These are phyloP conservation scores for Andrena chrysosceles DNA, from an alignment of 2,888 invertebrate species.

Conservation along the genomic window DNA sequence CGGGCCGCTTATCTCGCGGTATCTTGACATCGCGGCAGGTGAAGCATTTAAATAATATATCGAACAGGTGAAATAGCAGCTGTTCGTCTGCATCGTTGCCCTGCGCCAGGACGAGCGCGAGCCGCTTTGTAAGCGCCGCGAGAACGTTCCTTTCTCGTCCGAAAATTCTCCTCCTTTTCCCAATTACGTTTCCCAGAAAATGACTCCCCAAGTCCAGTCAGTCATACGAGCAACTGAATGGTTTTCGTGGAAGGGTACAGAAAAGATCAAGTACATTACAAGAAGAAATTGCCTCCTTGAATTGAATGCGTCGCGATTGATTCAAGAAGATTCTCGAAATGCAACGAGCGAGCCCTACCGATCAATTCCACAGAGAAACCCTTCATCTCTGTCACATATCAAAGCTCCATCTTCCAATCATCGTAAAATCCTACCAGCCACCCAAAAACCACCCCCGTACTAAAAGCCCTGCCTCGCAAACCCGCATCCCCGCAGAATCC, in stretches of 20 bases:
- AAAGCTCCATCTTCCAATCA: too few relatives aligned
- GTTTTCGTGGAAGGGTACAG: too few relatives aligned
- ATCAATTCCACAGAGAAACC: too few relatives aligned
- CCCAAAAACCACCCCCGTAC: too few relatives aligned
- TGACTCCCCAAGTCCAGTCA: not conserved
- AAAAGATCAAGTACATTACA: too few relatives aligned
- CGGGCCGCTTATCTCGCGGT: constrained; percentile 69
- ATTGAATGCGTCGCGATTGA: too few relatives aligned
- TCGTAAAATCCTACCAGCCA: too few relatives aligned
- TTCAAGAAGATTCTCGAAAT: too few relatives aligned
- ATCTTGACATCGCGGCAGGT: constrained; percentile 79
- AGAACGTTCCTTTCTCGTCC: constrained; percentile 51
- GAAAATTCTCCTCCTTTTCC: constrained; percentile 45
- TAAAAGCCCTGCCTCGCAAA: not conserved
- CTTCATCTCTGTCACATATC: too few relatives aligned
- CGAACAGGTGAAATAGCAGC: constrained; percentile 81
- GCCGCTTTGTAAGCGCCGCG: constrained; percentile 67
- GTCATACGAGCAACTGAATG: too few relatives aligned
- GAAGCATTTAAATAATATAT: constrained; percentile 81
- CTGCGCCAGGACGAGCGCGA: constrained; percentile 60
- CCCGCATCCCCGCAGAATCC: not conserved
- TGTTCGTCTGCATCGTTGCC: constrained; percentile 74
- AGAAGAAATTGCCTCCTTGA: too few relatives aligned
- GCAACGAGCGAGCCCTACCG: too few relatives aligned
- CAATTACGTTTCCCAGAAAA: not conserved